These are phyloP conservation scores for Lasiommata megera DNA, from an alignment of 2,888 invertebrate species.

Conservation along the genomic window DNA sequence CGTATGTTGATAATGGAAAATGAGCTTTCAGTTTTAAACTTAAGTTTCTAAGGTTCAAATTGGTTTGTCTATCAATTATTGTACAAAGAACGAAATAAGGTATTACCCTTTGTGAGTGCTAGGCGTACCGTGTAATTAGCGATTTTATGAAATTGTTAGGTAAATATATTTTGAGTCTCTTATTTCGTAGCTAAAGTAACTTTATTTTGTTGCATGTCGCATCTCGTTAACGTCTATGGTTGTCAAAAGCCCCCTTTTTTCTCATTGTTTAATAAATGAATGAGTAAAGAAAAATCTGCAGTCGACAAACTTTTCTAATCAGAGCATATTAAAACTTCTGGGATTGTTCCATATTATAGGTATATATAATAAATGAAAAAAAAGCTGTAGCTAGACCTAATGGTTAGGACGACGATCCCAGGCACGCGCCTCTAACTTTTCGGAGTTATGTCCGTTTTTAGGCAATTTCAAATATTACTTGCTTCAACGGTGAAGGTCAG, in stretches of 20 bases:
- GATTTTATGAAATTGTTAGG: conserved; percentile 76
- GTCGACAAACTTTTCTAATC: too few species aligned
- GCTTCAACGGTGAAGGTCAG: too few species aligned
- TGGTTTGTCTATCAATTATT: conserved; percentile 27
- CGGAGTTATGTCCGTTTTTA: too few species aligned
- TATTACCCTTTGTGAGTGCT: conserved; percentile 65
- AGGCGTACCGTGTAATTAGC: conserved; percentile 75
- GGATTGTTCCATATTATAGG: too few species aligned
- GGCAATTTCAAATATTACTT: too few species aligned
- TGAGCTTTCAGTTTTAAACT: conserved; percentile 34
- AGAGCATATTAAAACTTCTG: too few species aligned
- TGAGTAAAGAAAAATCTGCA: background rate
- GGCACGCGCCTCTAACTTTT: too few species aligned
- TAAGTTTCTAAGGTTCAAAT: conserved; percentile 36
- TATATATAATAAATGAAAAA: too few species aligned
- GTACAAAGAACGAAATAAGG: conserved; percentile 43
- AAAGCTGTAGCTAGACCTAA: too few species aligned
- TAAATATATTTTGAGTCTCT: conserved; percentile 54
- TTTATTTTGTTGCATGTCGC: conserved; percentile 42
- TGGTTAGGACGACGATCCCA: too few species aligned
- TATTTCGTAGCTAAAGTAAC: conserved; percentile 43
- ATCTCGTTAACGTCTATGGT: conserved; percentile 23
- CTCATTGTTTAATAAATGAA: background rate
- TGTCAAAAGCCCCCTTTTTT: background rate
- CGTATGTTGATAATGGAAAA: conserved; percentile 27